A percentile compares a stretch with the other conserved stretches of the same genome.
phyloP scores from a whole-genome alignment of 2,888 invertebrate genomes.

The Sinodicranocentrus sp. region DNA sequence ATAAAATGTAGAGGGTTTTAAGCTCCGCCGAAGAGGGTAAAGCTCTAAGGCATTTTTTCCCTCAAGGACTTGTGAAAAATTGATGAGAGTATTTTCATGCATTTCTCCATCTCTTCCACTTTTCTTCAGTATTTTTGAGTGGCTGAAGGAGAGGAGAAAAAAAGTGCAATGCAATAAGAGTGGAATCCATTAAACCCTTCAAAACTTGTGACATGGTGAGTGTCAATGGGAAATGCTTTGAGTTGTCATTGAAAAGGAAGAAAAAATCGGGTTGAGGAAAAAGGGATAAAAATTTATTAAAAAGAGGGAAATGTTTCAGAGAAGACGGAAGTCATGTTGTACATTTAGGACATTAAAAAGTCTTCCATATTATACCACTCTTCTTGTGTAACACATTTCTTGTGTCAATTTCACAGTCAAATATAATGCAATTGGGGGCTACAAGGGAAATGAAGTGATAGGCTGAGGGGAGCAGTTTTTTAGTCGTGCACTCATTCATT shows the following conservation, averaged over 20 bases:
- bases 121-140: constrained; percentile 14
- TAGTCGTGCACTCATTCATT: constrained; percentile 45
- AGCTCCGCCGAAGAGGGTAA: neutral
- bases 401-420: constrained; percentile 17
- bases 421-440: neutral
- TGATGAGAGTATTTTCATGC: constrained; percentile 69
- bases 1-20: constrained; percentile 15
- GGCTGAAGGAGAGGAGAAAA: constrained; percentile 33
- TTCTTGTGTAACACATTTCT: neutral
- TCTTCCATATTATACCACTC: neutral
- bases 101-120: constrained; percentile 55
- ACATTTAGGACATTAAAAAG: neutral
- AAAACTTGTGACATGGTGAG: constrained; percentile 59
- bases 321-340: neutral
- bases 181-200: constrained; percentile 68
- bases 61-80: constrained; percentile 63
- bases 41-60: constrained; percentile 20
- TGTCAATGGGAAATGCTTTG: constrained; percentile 51
- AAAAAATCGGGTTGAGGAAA: neutral
- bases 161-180: constrained; percentile 41
- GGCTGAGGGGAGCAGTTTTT: constrained; percentile 18
- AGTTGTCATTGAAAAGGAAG: constrained; percentile 6
- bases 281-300: constrained; percentile 13
- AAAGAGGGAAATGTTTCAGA: neutral
- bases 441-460: constrained; percentile 52